Evolutionary conservation across 2,797 vertebrate species (phyloP).

Genomic region (Pristis pectinata): DNA sequence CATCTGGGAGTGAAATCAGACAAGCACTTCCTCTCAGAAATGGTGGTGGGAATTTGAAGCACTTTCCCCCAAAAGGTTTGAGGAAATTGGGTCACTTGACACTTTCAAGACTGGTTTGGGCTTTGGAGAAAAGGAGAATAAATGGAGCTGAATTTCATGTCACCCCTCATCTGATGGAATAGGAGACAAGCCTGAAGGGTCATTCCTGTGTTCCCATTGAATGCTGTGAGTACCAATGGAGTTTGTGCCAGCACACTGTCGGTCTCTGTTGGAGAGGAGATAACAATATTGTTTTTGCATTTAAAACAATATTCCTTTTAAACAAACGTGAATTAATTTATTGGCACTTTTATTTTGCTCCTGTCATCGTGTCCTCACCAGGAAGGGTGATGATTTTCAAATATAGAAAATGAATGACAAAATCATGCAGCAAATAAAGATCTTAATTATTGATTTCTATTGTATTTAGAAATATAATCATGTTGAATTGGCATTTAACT

Average conservation of each 20-base stretch:
- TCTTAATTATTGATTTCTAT: background rate
- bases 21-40: background rate
- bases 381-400: background rate
- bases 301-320: background rate
- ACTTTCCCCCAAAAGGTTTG: background rate
- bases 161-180: background rate
- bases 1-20: background rate
- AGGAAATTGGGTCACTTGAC: background rate
- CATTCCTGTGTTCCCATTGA: background rate
- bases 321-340: constrained; percentile 4
- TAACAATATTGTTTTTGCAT: background rate
- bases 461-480: background rate
- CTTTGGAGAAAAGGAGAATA: background rate
- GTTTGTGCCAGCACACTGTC: background rate
- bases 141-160: background rate
- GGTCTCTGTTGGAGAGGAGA: background rate
- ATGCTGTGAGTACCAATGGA: background rate
- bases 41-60: background rate
- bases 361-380: background rate
- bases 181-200: background rate
- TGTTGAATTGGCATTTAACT: background rate
- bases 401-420: background rate
- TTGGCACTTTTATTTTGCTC: background rate
- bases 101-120: background rate
- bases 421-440: background rate